These are phyloP conservation scores for Drosophila mimetica DNA, from an alignment of 2,888 invertebrate species.

Conservation along the genomic window DNA sequence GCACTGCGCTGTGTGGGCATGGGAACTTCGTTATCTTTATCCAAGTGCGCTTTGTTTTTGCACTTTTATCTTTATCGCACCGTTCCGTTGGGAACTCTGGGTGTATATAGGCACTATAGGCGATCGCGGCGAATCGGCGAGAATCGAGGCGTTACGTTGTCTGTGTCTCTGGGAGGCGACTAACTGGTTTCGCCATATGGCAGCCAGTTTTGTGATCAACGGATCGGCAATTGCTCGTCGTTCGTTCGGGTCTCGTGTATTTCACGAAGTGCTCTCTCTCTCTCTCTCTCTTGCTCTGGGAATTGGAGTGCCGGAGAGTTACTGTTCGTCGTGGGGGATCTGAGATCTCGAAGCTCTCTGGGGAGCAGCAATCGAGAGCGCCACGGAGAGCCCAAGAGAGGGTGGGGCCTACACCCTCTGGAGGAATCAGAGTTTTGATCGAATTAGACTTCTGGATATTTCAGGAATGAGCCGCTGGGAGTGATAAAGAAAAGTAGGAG, in stretches of 20 bases:
- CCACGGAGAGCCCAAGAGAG: constrained; percentile 3
- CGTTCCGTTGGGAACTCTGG: constrained; percentile 23
- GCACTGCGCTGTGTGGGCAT: constrained; percentile 49
- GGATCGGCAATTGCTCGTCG: not conserved
- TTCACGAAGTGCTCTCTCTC: constrained; percentile 8
- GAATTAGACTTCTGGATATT: constrained; percentile 22
- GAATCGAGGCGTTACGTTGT: constrained; percentile 36
- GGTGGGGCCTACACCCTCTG: constrained; percentile 15
- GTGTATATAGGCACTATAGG: constrained; percentile 17
- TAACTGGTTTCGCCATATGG: constrained; percentile 80
- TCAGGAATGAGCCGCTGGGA: constrained; percentile 25
- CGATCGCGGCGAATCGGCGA: constrained; percentile 27
- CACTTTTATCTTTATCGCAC: constrained; percentile 29
- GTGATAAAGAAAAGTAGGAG: constrained; percentile 7
- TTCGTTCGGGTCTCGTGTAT: constrained; percentile 1
- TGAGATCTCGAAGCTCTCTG: not conserved
- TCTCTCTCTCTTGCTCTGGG: no score
- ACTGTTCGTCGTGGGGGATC: not conserved
- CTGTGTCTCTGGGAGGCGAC: constrained; percentile 65
- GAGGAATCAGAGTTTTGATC: not conserved
- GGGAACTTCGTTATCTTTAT: constrained; percentile 51
- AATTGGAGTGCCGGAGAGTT: constrained; percentile 10
- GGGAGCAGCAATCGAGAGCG: constrained; percentile 4
- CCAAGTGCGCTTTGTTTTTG: constrained; percentile 37
- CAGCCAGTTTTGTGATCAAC: constrained; percentile 63